Conservation (phyloP, 2,797 vertebrate genomes). For the Aulostomus chinensis region DNA sequence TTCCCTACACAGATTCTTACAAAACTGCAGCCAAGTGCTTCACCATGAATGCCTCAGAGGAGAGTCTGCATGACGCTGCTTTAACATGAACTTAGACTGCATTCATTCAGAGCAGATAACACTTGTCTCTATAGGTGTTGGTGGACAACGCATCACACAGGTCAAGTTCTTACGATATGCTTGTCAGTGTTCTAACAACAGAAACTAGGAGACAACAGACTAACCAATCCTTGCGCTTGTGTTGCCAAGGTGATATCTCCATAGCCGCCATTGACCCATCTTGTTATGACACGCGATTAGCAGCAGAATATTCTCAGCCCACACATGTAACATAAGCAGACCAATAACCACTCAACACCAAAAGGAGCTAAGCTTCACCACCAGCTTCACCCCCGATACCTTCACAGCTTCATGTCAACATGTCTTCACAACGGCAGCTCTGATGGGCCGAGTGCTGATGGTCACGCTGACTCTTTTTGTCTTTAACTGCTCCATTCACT, state of each 20-base stretch:
- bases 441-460: conserved; percentile 73
- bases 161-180: background rate
- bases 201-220: too few species aligned
- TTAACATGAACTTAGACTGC: background rate
- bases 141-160: background rate
- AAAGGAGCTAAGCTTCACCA: background rate
- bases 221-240: background rate
- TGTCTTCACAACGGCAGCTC: conserved; percentile 47
- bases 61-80: background rate
- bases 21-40: background rate
- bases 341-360: background rate
- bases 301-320: too few species aligned
- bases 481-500: conserved; percentile 56
- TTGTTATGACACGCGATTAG: too few species aligned
- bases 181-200: background rate
- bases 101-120: background rate
- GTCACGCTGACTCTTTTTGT: conserved; percentile 74
- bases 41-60: background rate
- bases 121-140: background rate
- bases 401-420: conserved; percentile 13
- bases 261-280: too few species aligned
- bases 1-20: background rate
- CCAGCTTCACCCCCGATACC: conserved; percentile 10
- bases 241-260: background rate
- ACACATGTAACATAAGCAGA: background rate